These are phyloP conservation scores for Pseudococcus jackbeardsleyi DNA, from an alignment of 2,888 invertebrate species.

Conservation along the genomic window DNA sequence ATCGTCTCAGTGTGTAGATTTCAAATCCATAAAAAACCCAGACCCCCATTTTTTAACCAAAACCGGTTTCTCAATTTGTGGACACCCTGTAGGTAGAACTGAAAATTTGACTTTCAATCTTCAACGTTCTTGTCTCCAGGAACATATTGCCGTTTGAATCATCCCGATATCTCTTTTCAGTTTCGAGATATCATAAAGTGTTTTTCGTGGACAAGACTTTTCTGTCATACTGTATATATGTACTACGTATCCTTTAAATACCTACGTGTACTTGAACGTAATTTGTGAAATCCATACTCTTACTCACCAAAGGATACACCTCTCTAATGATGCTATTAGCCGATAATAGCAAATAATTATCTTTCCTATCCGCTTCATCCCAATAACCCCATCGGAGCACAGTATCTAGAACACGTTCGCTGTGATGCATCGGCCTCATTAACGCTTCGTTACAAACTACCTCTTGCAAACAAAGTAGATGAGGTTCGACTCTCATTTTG, in stretches of 20 bases:
- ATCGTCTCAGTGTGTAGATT: no score
- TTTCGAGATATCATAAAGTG: no score
- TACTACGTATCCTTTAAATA: background rate
- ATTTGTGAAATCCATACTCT: conserved; percentile 61
- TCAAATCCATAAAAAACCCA: no score
- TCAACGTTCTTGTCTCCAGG: no score
- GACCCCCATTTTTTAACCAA: no score
- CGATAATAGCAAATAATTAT: conserved; percentile 82
- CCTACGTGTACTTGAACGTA: background rate
- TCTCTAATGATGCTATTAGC: conserved; percentile 70
- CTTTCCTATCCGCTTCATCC: conserved; percentile 87
- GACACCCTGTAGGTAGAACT: no score
- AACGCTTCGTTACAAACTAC: conserved; percentile 82
- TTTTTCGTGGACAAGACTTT: no score
- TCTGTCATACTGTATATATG: no score
- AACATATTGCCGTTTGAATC: no score
- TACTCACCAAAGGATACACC: conserved; percentile 70
- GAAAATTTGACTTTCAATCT: no score
- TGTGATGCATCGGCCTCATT: conserved; percentile 83
- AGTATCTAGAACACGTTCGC: conserved; percentile 75
- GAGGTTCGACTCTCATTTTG: conserved; percentile 75
- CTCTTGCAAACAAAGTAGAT: conserved; percentile 84
- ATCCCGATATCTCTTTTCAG: no score
- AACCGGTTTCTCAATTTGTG: no score
- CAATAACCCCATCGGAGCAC: conserved; percentile 89